Conservation (phyloP, 2,888 invertebrate species). For the Quadriops clusia region DNA sequence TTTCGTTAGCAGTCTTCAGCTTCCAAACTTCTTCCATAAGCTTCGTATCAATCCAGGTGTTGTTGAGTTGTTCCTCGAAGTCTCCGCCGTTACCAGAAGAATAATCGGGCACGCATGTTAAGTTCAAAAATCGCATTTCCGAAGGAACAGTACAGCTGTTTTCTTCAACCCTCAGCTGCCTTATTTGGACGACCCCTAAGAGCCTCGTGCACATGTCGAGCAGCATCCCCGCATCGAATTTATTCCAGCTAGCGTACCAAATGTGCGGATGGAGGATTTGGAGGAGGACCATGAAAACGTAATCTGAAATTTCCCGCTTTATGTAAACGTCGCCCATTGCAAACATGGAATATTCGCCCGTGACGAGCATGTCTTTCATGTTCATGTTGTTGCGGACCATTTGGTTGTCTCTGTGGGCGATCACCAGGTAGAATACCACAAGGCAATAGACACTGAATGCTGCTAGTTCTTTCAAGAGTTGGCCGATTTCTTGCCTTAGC, state of each 20-base stretch:
- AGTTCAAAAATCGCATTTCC: conserved; percentile 7
- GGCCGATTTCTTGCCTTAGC: no score
- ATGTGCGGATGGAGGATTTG: conserved; percentile 11
- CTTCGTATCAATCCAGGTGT: conserved; percentile 1
- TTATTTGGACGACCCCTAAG: conserved; percentile 17
- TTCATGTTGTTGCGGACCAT: no score
- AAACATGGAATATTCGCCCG: no score
- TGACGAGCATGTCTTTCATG: no score
- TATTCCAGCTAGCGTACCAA: conserved; percentile 17
- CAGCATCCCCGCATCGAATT: conserved; percentile 16
- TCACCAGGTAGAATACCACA: no score
- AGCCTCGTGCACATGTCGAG: conserved; percentile 18
- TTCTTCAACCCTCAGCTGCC: conserved; percentile 15
- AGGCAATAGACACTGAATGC: no score
- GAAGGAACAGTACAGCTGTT: conserved; percentile 11
- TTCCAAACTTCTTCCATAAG: no score
- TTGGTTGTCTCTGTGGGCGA: no score
- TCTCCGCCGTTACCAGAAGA: not conserved
- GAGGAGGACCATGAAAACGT: conserved; percentile 13
- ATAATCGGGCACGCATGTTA: conserved; percentile 16
- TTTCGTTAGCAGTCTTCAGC: no score
- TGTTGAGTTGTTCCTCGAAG: no score
- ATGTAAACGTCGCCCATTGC: no score
- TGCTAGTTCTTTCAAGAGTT: no score
- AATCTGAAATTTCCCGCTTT: conserved; percentile 13